Evolutionary conservation across 2,888 invertebrate genomes (phyloP), one percentile per base, ranked within the genome.

Genomic region (Eristalinus sepulchralis): DNA sequence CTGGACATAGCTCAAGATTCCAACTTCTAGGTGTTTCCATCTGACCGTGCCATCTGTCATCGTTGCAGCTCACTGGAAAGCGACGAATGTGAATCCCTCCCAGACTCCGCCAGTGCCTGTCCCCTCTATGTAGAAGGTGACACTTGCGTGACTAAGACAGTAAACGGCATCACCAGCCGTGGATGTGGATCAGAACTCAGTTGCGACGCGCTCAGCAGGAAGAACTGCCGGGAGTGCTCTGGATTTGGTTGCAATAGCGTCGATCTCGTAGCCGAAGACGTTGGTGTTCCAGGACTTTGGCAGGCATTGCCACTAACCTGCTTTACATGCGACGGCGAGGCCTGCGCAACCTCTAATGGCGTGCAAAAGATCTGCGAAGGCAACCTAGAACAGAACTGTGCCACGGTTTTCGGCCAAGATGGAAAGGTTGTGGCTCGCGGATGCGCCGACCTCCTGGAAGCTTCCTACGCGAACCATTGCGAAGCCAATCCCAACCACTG

Each of bases 251-350:
- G 90, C 67, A 90, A 90, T 27, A 22, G n/a, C 2, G 47, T 88
- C 0, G 79, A 86, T 20, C 39, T 89, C 22, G 73, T 78, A 22
- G 67, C 27, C 0, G 68, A 80, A 53, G 55, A 70, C 31, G 76
- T 89, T 33, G 89, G 89, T 0, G 64, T 88, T 24, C 80, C 86
- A 5, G 89, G 90, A 0, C 9, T 72, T 0, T 90, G 90, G 84
- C 89, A 89, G 20, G 82, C 27, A 3, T 31, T 89, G 22, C 90
- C 90, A 0, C 59, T 90, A 1, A 88, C 77, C 33, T 90, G 90
- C 57, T 83, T 88, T 9, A 71, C 85, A 5, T 90, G 90, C 66
- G 73, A 88, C 6, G 88, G 87, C 5, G 88, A 68, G 0, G 79
- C 88, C 0, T 90, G 90, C 47, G 59, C 64, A 5, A 47, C 63